phyloP scores from a whole-genome alignment of 2,113 vertebrate genomes.

The Phalacrocorax pelagicus region DNA sequence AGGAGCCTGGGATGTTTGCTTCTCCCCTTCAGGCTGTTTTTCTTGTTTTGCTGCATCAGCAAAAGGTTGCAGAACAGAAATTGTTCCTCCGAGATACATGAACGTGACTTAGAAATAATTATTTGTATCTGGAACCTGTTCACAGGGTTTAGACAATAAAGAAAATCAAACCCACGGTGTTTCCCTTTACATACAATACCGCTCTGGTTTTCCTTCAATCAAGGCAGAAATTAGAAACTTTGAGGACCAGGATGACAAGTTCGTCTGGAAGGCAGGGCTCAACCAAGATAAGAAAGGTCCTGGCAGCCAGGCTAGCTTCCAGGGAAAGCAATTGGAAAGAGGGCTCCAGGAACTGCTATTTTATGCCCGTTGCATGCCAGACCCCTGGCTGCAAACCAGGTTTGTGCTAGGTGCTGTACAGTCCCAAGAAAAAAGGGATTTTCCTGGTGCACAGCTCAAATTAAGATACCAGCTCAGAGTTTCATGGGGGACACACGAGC shows the following conservation, averaged over 20 bases:
- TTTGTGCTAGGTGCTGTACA: neutral
- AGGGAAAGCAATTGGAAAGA: neutral
- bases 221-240: neutral
- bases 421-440: neutral
- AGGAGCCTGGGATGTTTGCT: constrained; percentile 12
- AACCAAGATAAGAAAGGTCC: neutral
- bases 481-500: accelerated
- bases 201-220: neutral
- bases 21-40: constrained; percentile 56
- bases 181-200: neutral
- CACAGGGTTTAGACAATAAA: constrained; percentile 6
- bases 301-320: neutral
- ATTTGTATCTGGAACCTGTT: constrained; percentile 44
- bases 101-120: constrained; percentile 53
- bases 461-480: neutral
- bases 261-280: neutral
- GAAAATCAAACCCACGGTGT: neutral
- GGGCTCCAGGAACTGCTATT: neutral
- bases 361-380: neutral
- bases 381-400: neutral
- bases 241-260: neutral
- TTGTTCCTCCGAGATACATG: constrained; percentile 45
- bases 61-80: constrained; percentile 23
- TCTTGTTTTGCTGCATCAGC: constrained; percentile 59
- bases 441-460: neutral